phyloP scores from a whole-genome alignment of 2,888 invertebrate species.

The Ochropleura plecta region DNA sequence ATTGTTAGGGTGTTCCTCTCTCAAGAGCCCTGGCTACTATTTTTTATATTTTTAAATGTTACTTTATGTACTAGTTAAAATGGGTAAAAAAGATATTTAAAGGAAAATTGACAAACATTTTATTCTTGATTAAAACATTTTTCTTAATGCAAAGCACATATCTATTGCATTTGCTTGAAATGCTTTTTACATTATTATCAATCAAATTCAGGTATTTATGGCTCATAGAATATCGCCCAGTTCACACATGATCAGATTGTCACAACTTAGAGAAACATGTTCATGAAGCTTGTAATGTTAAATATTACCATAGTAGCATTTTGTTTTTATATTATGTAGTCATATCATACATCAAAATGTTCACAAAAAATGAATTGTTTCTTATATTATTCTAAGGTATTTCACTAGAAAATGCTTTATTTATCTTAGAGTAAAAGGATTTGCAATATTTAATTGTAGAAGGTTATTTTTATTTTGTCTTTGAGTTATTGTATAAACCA shows the following conservation, averaged over 20 bases:
- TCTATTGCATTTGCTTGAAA: not conserved
- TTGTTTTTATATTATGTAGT: conserved; percentile 21
- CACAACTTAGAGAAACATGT: not conserved
- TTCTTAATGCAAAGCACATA: not conserved
- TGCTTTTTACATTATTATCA: not conserved
- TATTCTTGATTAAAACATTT: no score
- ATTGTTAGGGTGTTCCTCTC: no score
- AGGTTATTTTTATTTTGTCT: conserved; percentile 32
- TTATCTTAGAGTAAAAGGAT: conserved; percentile 9
- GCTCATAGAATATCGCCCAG: not conserved
- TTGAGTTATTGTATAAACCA: conserved; percentile 30
- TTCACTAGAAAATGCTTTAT: conserved; percentile 41
- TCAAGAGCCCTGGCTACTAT: no score
- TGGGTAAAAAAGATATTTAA: no score
- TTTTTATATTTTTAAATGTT: no score
- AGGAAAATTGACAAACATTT: no score
- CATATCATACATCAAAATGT: conserved; percentile 42
- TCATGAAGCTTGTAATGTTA: not conserved
- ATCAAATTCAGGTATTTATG: not conserved
- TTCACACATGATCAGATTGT: not conserved
- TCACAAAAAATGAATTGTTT: conserved; percentile 14
- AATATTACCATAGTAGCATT: not conserved
- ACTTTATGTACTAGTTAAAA: no score
- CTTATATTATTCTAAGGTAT: conserved; percentile 17
- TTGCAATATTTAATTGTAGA: conserved; percentile 21